Evolutionary conservation across 2,797 vertebrate species (phyloP), one percentile per base, ranked within the genome.

Genomic region (Sebastes jordani): DNA sequence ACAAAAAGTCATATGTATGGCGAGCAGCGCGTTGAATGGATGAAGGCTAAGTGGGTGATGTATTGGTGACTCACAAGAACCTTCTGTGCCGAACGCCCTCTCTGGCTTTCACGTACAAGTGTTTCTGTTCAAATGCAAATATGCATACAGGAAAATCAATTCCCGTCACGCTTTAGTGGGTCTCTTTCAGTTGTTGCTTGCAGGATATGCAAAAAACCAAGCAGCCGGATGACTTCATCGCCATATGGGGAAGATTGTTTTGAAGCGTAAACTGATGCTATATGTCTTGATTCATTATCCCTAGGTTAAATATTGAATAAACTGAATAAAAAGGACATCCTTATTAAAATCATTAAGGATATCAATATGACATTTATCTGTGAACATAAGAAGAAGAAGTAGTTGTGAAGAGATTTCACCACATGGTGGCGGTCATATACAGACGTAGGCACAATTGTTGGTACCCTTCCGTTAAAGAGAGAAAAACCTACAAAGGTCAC

Each of bases 91-190:
- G 46, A 88, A 89, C 72, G 64, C 75, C 87, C 80, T 89, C 76
- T 80, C 46, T 85, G 80, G 91, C 86, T 84, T 78, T 88, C 66
- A 79, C 66, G 67, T 89, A 71, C 60, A 86, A 89, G 82, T 85
- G 85, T 87, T 87, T 87, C 87, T 79, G 76, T 92, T 89, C 65
- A 92, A 85, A 91, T 92, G 90, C 81, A 93, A 89, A 91, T 93
- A 78, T 80, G 79, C 78, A 84, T 89, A 81, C 75, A 86, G 82
- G 29, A 84, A 88, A 92, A 90, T 91, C 77, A 78, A 80, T 84
- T 88, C 80, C 80, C 71, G 77, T 88, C 90, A 94, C 13, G 77
- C 81, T 71, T 76, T 86, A 80, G 46, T 78, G 71, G 59, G 27
- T 85, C 76, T 83, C 77, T 82, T 89, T 86, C 84, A 86, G 78